Evolutionary conservation across 2,888 invertebrate species (phyloP).

Genomic region (Pelosia muscerda): DNA sequence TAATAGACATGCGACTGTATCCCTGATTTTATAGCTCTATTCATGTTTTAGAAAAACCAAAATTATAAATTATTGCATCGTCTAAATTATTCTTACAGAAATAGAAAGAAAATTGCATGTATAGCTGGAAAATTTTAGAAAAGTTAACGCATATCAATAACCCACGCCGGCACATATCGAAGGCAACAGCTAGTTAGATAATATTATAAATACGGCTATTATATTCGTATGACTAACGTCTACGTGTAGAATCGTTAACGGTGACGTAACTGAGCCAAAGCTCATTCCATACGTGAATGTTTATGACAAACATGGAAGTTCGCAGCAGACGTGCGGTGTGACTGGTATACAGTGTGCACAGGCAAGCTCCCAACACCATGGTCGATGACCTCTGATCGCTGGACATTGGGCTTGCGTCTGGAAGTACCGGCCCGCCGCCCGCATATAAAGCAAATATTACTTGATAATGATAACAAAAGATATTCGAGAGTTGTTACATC

Average conservation of each 20-base stretch:
- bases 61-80: too few species aligned
- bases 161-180: background rate
- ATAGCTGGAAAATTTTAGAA: background rate
- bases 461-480: slow-evolving; percentile 32
- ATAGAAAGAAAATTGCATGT: background rate
- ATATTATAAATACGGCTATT: background rate
- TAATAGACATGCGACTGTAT: background rate
- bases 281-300: slow-evolving; percentile 23
- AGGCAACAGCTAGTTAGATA: background rate
- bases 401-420: slow-evolving; percentile 67
- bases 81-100: too few species aligned
- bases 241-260: background rate
- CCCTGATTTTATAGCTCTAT: background rate
- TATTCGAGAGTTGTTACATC: slow-evolving; percentile 34
- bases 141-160: background rate
- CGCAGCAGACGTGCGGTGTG: slow-evolving; percentile 37
- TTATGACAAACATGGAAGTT: slow-evolving; percentile 45
- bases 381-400: slow-evolving; percentile 73
- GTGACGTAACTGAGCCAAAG: slow-evolving; percentile 51
- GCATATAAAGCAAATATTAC: slow-evolving; percentile 69
- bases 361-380: slow-evolving; percentile 59
- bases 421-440: slow-evolving; percentile 65
- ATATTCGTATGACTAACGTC: slow-evolving; percentile 8
- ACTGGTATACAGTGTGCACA: slow-evolving; percentile 32
- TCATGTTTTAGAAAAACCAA: too few species aligned